Conservation (phyloP, 2,888 invertebrate genomes). For the Geotrupes spiniger region DNA sequence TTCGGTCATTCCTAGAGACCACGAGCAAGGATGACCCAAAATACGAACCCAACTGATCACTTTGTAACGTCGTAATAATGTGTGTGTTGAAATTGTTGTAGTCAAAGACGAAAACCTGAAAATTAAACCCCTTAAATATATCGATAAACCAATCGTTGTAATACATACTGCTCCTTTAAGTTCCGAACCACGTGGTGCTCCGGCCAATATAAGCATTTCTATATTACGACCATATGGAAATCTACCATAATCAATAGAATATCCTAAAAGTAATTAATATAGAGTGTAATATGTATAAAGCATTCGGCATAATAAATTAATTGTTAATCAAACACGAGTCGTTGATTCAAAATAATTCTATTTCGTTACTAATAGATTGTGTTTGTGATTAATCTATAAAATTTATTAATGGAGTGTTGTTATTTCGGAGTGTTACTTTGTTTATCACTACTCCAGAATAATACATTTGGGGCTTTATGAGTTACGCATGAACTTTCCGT, state of each 20-base stretch:
- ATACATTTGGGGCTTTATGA: too few relatives aligned
- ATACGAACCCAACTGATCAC: slow-evolving; percentile 15
- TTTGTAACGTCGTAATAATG: slow-evolving; percentile 7
- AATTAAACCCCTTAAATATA: background rate
- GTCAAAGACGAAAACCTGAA: slow-evolving; percentile 14
- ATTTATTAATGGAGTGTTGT: too few relatives aligned
- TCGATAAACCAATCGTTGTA: too few relatives aligned
- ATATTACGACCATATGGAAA: slow-evolving; percentile 12
- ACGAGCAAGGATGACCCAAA: slow-evolving; percentile 23
- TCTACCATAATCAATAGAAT: slow-evolving; percentile 22
- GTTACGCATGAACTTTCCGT: too few relatives aligned
- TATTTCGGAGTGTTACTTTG: too few relatives aligned
- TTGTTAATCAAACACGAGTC: too few relatives aligned
- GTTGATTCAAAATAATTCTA: too few relatives aligned
- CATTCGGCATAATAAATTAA: too few relatives aligned
- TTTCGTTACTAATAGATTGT: too few relatives aligned
- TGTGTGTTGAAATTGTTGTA: slow-evolving; percentile 8
- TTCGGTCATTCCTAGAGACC: slow-evolving; percentile 20
- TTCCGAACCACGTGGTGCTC: slow-evolving; percentile 23
- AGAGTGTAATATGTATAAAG: too few relatives aligned
- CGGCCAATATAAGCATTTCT: slow-evolving; percentile 17
- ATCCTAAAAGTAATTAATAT: slow-evolving; percentile 21
- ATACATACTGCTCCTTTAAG: slow-evolving; percentile 21
- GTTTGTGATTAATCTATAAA: too few relatives aligned
- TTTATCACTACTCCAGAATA: too few relatives aligned